Evolutionary conservation across 2,113 vertebrate genomes (phyloP), one percentile per base, ranked within the genome.

Genomic region (Epinephelus fuscoguttatus): DNA sequence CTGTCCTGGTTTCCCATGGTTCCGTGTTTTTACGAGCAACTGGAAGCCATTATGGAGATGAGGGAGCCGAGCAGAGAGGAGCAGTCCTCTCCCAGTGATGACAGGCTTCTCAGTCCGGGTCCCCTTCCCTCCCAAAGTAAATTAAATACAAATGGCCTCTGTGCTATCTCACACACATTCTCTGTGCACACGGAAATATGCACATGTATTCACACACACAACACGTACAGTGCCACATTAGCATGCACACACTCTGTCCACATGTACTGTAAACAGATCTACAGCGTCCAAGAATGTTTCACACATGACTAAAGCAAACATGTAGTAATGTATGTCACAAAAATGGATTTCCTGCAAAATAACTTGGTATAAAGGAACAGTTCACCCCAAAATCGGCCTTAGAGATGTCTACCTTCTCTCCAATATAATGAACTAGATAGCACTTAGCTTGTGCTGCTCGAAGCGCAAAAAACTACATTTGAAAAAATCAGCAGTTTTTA

Each of bases 1-100:
- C 87, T 88, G 81, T 92, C 86, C 84, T 75, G 88, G 86, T 93
- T 94, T 92, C 92, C 92, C 92, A 94, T 90, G 88, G 82, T 80
- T 90, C 70, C 45, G 78, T 90, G 89, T 93, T 91, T 93, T 95
- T 95, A 96, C 80, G 91, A 95, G 94, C 85, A 77, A 95, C 94
- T 96, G 95, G 94, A 95, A 96, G 91, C 92, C 93, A 95, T 96
- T 95, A 95, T 87, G 92, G 88, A 93, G 93, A 94, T 93, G 93
- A 94, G 93, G 84, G 92, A 87, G 93, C 89, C 86, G 93, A 85
- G 84, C 87, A 68, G 91, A 89, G 84, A 69, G 61, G 84, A 92
- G 86, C 86, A 74, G 92, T 91, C 89, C 92, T 92, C 91, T 84
- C 86, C 86, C 83, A 92, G 93, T 45, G 92, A 95, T 94, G 94